Evolutionary conservation across 2,797 vertebrate species (phyloP), one percentile per base, ranked within the genome.

Genomic region (Molossus molossus): DNA sequence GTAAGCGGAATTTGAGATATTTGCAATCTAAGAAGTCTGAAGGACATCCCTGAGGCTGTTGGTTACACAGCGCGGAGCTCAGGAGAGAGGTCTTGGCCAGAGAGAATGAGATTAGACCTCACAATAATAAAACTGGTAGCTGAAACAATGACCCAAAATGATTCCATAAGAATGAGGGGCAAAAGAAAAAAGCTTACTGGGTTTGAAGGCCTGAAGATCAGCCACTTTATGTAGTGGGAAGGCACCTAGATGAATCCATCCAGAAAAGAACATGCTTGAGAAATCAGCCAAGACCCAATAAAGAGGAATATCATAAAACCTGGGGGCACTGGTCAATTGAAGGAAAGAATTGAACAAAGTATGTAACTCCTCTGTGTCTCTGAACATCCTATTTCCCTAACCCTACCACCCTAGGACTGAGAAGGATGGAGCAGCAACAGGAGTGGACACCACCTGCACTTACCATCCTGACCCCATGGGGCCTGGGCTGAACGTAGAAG

Each of bases 401-500:
- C 48, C 50, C 70, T 23, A 21, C 77, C 58, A 8, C 10, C 17
- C 48, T n/a, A 98, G 94, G 6, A 37, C 40, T 76, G 90, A 97
- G 92, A 95, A 75, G 0, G 67, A 87, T n/a, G 5, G 84, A 13
- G 2, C n/a, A 33, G 65, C 90, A 23, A 97, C 96, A 9, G 86
- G 21, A 53, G 94, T 96, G 55, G 96, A 98, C 0, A 45, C 81
- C 0, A 0, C 97, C 75, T 98, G 98, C 87, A 95, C 76, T 15
- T 97, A 97, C 62, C 79, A 0, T 6, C 76, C 92, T 1, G 65
- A 75, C 0, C 1, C 58, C 45, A 73, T 6, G 57, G 40, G 80
- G 6, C 92, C 72, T 23, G 84, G 2, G 3, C 96, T 98, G n/a
- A 93, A 98, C 90, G 97, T 96, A 72, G 94, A 94, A 77, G 64